phyloP scores from a whole-genome alignment of 92 coral and sea anemone species.

The Phenganax marumi region DNA sequence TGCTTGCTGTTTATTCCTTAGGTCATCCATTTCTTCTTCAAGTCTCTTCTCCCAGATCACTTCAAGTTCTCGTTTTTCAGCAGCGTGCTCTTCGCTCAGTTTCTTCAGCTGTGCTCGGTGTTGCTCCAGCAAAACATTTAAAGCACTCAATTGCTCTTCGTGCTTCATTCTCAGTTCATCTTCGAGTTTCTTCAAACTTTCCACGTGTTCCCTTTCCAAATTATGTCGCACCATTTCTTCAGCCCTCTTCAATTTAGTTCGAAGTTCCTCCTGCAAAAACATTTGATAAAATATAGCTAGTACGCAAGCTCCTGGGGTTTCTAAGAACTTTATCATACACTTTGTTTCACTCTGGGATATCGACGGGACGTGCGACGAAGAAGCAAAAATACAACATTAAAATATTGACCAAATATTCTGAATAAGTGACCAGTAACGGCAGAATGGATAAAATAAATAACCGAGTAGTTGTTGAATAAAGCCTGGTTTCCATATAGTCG shows the following conservation, averaged over 20 bases:
- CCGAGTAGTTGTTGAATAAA: no score
- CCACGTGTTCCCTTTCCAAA: slow-evolving; percentile 89
- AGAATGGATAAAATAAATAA: no score
- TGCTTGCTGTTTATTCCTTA: slow-evolving; percentile 70
- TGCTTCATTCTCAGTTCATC: slow-evolving; percentile 74
- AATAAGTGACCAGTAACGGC: no score
- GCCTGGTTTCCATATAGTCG: no score
- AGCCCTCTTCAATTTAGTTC: slow-evolving; percentile 85
- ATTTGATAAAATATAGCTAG: not conserved
- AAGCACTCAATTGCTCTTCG: slow-evolving; percentile 76
- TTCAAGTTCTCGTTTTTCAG: slow-evolving; percentile 58
- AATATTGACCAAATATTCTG: no score
- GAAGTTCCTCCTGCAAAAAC: slow-evolving; percentile 54
- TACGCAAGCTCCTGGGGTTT: not conserved
- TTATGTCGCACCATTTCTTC: slow-evolving; percentile 85
- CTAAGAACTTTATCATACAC: not conserved
- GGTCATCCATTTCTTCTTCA: slow-evolving; percentile 68
- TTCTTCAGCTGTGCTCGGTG: slow-evolving; percentile 72
- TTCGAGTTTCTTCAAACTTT: slow-evolving; percentile 84
- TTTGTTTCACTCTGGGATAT: no score
- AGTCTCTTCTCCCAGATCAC: slow-evolving; percentile 62
- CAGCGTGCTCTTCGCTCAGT: slow-evolving; percentile 57
- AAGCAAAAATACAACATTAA: no score
- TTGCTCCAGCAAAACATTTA: slow-evolving; percentile 73
- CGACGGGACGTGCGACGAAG: no score